Percentiles rank a stretch among this genome's conserved stretches.
Evolutionary conservation across 2,888 invertebrate genomes (phyloP).

Genomic region (Herminia tarsipennalis): DNA sequence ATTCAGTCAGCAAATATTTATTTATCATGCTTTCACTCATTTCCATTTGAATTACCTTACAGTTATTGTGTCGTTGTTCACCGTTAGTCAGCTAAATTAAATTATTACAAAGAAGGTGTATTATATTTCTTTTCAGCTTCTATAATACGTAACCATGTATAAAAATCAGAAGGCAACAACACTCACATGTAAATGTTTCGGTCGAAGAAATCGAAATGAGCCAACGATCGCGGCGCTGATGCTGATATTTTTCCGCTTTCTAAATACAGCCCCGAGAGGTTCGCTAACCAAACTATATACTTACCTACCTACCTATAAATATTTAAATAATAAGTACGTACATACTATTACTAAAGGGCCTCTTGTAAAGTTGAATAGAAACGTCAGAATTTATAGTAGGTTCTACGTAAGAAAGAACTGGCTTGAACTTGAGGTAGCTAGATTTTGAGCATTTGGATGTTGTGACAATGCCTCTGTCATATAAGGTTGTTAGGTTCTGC

Average conservation of each 20-base stretch:
- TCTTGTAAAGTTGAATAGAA: not conserved
- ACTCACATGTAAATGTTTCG: conserved; percentile 67
- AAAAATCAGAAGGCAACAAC: conserved; percentile 46
- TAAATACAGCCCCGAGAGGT: conserved; percentile 62
- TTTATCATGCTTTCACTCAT: conserved; percentile 29
- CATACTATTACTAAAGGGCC: not conserved
- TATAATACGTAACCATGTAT: conserved; percentile 35
- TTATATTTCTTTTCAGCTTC: not conserved
- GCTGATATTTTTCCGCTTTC: conserved; percentile 81
- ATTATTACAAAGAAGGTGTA: not conserved
- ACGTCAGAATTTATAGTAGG: no score
- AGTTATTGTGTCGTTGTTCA: not conserved
- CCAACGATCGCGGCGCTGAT: conserved; percentile 62
- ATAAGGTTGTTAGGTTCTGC: not conserved
- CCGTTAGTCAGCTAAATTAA: not conserved
- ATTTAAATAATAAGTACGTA: conserved; percentile 14
- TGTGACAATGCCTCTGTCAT: no score
- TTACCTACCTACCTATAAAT: no score
- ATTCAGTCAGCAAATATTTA: conserved; percentile 10
- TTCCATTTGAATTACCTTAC: conserved; percentile 3
- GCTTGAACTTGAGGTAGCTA: no score
- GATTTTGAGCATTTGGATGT: no score
- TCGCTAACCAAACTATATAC: conserved; percentile 29
- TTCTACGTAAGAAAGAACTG: no score
- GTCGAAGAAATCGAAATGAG: conserved; percentile 73